Evolutionary conservation across 1,140 invertebrate species (phyloP).

Genomic region (Drosophila erecta): DNA sequence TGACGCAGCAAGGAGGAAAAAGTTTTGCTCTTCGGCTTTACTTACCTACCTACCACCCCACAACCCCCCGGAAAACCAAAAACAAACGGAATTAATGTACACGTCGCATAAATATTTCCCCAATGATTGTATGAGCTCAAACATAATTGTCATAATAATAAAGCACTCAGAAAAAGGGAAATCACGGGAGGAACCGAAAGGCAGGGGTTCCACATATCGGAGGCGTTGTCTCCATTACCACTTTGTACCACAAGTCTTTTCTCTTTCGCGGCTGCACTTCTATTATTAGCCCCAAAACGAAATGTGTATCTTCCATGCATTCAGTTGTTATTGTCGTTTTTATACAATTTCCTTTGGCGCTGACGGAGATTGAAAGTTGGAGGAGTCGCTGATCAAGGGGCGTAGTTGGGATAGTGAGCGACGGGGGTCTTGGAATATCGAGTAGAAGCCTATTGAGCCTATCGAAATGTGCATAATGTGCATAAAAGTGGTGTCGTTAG

Average conservation of each 20-base stretch:
- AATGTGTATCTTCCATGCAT: constrained; percentile 59
- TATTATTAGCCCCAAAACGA: constrained; percentile 36
- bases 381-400: constrained; percentile 23
- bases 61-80: constrained; percentile 8
- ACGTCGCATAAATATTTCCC: constrained; percentile 51
- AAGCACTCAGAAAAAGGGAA: constrained; percentile 24
- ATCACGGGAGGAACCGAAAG: background rate
- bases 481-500: too few species aligned
- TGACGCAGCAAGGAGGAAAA: constrained; percentile 42
- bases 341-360: constrained; percentile 42
- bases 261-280: constrained; percentile 34
- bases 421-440: background rate
- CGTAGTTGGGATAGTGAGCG: constrained; percentile 6
- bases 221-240: constrained; percentile 62
- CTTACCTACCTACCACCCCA: constrained; percentile 7
- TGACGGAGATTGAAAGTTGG: constrained; percentile 49
- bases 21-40: constrained; percentile 53
- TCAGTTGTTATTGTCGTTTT: constrained; percentile 34
- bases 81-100: constrained; percentile 47
- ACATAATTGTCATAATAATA: constrained; percentile 47
- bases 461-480: too few species aligned
- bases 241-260: constrained; percentile 37
- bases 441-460: too few species aligned
- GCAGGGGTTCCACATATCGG: constrained; percentile 17
- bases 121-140: constrained; percentile 53